Evolutionary conservation across 2,113 vertebrate species (phyloP), one percentile per base, ranked within the genome.

Genomic region (Syngnathus typhle): DNA sequence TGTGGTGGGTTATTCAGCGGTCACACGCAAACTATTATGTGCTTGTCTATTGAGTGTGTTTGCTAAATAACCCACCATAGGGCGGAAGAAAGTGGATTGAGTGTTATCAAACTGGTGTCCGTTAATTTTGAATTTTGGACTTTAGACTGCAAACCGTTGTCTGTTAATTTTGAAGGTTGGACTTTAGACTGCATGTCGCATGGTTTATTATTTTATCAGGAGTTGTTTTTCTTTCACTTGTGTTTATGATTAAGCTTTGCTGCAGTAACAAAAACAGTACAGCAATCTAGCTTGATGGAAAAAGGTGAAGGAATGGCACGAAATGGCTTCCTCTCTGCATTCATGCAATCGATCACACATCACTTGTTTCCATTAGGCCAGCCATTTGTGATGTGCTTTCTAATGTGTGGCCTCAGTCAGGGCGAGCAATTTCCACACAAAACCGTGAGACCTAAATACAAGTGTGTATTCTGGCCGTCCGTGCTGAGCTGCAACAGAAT

Each of bases 401-500:
- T 27, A 52, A 65, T 18, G n/a, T 69, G 68, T 72, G 52, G 23
- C 63, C 73, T 51, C 64, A 61, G 66, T 47, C 64, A 63, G 23
- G 51, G 70, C 46, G 65, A 70, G 65, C 70, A 74, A 52, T 70
- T 71, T 54, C 66, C 49, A 47, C 55, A 41, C 67, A 74, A 62
- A 64, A 52, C 66, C 65, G 69, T 64, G 44, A 78, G 77, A 67
- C 41, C 60, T 44, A 62, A 62, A 73, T 62, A 65, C 63, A 67
- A 9, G 44, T 18, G 69, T 60, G 60, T 77, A 74, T 78, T 69
- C 21, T 44, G 2, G 12, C 60, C 27, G 39, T 44, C 21, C 21
- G 21, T 5, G n/a, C 15, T 15, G 41, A 44, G 69, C 71, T 54
- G 76, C 76, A 60, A 70, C 81, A 79, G 82, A 72, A 87, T 72